Evolutionary conservation across 2,797 vertebrate genomes (phyloP).

Genomic region (Coracias cyanogaster): DNA sequence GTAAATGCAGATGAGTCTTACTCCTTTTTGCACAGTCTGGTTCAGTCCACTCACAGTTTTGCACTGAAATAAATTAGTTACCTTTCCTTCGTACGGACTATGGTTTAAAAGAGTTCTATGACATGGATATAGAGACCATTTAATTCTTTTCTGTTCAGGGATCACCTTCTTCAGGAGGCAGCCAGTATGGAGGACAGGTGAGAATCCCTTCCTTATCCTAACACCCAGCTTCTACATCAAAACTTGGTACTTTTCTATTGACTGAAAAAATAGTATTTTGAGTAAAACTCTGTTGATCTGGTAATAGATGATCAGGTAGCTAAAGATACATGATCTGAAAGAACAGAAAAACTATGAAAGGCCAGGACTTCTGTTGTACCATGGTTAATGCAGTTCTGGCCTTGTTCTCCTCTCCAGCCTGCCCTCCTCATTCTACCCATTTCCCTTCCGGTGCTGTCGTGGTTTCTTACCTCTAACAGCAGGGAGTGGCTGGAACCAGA

Average conservation of each 20-base stretch:
- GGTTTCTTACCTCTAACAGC: neutral
- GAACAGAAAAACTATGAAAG: neutral
- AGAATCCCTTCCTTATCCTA: neutral
- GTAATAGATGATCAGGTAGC: neutral
- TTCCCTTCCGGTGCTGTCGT: neutral
- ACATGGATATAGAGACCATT: neutral
- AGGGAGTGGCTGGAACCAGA: neutral
- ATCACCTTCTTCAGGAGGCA: conserved; percentile 25
- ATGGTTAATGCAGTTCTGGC: neutral
- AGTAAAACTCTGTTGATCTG: neutral
- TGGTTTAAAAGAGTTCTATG: neutral
- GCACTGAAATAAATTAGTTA: neutral
- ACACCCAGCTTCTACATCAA: neutral
- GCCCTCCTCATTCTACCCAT: neutral
- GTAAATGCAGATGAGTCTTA: neutral
- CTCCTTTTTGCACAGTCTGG: neutral
- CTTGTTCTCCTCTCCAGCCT: neutral
- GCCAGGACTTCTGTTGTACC: neutral
- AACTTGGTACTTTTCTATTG: neutral
- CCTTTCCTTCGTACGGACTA: neutral
- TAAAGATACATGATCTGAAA: neutral
- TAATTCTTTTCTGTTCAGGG: conserved; percentile 24
- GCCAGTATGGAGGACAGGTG: conserved; percentile 62
- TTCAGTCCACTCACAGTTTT: neutral
- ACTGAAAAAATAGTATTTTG: neutral